Percentiles rank a stretch among this genome's conserved stretches.
Conservation (phyloP, 2,888 invertebrate species). For the Drosophila greeni region DNA sequence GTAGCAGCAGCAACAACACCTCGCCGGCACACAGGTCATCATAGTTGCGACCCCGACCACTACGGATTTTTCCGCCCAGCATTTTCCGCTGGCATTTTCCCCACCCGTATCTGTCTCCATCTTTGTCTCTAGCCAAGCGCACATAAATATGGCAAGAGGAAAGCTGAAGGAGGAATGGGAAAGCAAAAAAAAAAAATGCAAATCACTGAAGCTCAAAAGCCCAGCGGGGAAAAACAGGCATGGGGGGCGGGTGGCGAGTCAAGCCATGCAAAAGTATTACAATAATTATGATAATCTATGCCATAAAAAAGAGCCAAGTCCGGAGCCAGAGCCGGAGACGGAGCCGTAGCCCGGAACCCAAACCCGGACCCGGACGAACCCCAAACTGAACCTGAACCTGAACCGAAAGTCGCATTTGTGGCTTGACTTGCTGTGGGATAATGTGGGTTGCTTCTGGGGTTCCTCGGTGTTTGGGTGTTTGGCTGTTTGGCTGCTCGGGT, state of each 20-base stretch:
- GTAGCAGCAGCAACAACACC: conserved; percentile 49
- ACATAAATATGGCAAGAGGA: conserved; percentile 59
- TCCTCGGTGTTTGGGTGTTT: neutral
- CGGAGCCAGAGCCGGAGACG: conserved; percentile 9
- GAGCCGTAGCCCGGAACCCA: conserved; percentile 23
- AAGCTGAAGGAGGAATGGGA: conserved; percentile 2
- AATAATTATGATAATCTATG: conserved; percentile 75
- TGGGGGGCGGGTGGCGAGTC: conserved; percentile 43
- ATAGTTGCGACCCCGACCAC: conserved; percentile 6
- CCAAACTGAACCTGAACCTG: conserved; percentile 21
- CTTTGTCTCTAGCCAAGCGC: conserved; percentile 52
- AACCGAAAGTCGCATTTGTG: conserved; percentile 56
- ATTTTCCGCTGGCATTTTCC: neutral
- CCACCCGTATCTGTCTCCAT: conserved; percentile 45
- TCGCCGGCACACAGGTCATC: conserved; percentile 60
- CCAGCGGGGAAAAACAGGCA: conserved; percentile 33
- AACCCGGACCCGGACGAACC: conserved; percentile 27
- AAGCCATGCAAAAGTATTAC: conserved; percentile 71
- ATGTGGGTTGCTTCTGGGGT: conserved; percentile 18
- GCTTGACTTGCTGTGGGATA: conserved; percentile 36
- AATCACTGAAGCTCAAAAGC: conserved; percentile 70
- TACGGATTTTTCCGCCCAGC: neutral
- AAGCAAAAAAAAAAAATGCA: conserved; percentile 54
- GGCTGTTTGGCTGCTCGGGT: neutral
- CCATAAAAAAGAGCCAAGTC: conserved; percentile 63